Evolutionary conservation across 2,797 vertebrate species (phyloP).

Genomic region (Enteromius fasciolatus): DNA sequence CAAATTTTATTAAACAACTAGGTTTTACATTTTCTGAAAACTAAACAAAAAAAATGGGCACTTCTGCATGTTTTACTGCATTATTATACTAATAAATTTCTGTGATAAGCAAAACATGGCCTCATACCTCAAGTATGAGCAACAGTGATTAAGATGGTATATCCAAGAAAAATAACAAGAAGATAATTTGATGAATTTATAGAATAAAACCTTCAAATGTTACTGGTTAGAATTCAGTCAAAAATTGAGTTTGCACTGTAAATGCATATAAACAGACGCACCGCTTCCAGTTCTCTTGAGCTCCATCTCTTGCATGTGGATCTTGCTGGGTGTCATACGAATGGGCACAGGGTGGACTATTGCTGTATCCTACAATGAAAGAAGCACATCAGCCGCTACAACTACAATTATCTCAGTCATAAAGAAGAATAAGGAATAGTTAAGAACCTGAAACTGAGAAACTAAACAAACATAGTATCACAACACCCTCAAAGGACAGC

Average conservation of each 20-base stretch:
- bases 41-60: not conserved
- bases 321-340: slow-evolving; percentile 99
- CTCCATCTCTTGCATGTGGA: slow-evolving; percentile 99
- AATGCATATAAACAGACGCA: slow-evolving; percentile 57
- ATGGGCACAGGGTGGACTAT: slow-evolving; percentile 98
- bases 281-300: slow-evolving; percentile 95
- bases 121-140: not conserved
- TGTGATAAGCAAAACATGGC: not conserved
- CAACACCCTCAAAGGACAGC: slow-evolving; percentile 16
- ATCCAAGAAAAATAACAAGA: not conserved
- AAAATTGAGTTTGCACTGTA: not conserved
- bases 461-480: slow-evolving; percentile 6
- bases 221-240: not conserved
- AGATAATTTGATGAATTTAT: not conserved
- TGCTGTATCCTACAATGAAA: slow-evolving; percentile 88
- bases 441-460: not conserved
- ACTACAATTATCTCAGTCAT: not conserved
- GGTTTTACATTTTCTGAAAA: no score
- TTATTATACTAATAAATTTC: not conserved
- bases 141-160: not conserved
- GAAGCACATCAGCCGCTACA: slow-evolving; percentile 34
- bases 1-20: not conserved
- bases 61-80: not conserved
- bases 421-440: not conserved
- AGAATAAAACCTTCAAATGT: not conserved